A percentile compares a stretch with the other conserved stretches of the same genome.
Evolutionary conservation across 2,113 vertebrate species (phyloP).

Genomic region (Coreoperca whiteheadi): DNA sequence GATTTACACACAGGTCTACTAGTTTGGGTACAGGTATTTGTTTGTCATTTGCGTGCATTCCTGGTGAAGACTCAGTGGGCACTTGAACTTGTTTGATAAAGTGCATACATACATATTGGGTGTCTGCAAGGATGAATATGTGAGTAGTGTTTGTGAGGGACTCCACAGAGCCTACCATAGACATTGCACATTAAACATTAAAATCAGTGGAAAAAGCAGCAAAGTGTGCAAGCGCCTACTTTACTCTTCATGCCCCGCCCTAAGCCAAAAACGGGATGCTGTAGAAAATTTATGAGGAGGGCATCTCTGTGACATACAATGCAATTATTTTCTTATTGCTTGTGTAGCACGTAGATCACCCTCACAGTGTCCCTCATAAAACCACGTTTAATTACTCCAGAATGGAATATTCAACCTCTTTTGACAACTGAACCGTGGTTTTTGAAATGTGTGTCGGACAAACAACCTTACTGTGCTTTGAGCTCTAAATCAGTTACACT

Average conservation of each 20-base stretch:
- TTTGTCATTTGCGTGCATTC: background rate
- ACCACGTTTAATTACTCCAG: background rate
- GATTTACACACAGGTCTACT: background rate
- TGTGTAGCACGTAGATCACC: background rate
- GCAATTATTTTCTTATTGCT: background rate
- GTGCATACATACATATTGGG: background rate
- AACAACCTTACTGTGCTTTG: conserved; percentile 30
- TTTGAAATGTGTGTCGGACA: background rate
- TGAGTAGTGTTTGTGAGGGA: background rate
- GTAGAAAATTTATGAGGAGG: background rate
- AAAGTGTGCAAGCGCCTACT: conserved; percentile 1
- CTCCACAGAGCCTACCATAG: conserved; percentile 1
- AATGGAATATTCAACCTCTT: background rate
- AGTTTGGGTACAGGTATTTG: background rate
- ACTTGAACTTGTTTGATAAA: background rate
- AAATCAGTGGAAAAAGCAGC: conserved; percentile 12
- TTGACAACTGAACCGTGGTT: background rate
- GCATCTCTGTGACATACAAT: background rate
- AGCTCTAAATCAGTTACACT: background rate
- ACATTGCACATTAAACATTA: conserved; percentile 32
- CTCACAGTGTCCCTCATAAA: background rate
- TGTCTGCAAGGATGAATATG: background rate
- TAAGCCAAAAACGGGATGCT: conserved; percentile 8
- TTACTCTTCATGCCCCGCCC: conserved; percentile 39
- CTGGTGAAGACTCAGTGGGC: background rate